Base-by-base conservation (phyloP, 2,113 vertebrate species). In the Scalopus aquaticus region DNA sequence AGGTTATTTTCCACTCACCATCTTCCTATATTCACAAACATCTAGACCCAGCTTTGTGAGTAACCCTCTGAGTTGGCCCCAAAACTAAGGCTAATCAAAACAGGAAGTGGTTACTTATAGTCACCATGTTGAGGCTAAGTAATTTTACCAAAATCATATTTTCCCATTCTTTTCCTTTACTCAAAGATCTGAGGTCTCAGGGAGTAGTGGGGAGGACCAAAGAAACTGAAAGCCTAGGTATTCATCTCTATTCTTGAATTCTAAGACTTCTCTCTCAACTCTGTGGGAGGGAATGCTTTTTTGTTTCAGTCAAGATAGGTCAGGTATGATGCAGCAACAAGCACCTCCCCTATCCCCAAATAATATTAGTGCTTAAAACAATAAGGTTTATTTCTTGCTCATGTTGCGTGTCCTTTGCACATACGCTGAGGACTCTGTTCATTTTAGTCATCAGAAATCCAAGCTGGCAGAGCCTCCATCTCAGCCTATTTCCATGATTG, bases 31-130 rank as follows among this genome's bases (percentile, higher is more conserved):
- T 79, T 90, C 89, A 90, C 35, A 92, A 90, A 83, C 46, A 54
- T 67, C 76, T 86, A 87, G 6, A 58, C 30, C 35, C 32, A 88
- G 65, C 51, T 83, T 88, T 94, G 84, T 92, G 70, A 83, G 72
- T 92, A 95, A 67, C 56, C 3, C 5, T 86, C 30, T 84, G 49
- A 74, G 12, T 78, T 95, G 46, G 24, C 37, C 44, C 81, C 44
- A 83, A 32, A 87, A 54, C 64, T 90, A 69, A 51, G 74, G 56
- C 86, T 94, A 90, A 67, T 87, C 70, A 74, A 94, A 88, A 87
- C 35, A 88, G 17, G 74, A 90, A 87, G 58, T 46, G 17, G 28
- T 83, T 94, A 64, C 65, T 79, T 90, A 83, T 22, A 74, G 78
- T 91, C 81, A 88, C 10, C 16, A 24, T 39, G 16, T 30, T 90